phyloP scores from a whole-genome alignment of 1,140 invertebrate species.

The Conus betulinus region DNA sequence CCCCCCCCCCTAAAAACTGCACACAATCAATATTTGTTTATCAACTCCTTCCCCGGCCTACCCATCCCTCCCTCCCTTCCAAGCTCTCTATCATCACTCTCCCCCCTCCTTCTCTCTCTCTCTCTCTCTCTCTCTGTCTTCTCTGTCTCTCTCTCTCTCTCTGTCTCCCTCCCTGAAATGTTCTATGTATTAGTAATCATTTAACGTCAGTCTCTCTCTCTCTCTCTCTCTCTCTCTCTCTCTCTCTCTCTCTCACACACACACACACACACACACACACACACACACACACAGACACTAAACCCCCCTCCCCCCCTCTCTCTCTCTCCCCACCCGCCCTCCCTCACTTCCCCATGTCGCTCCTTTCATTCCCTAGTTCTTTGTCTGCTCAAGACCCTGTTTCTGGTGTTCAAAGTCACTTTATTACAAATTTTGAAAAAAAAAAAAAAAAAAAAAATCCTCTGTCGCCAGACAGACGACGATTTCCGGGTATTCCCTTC shows the following conservation, averaged over 20 bases:
- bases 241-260: not conserved
- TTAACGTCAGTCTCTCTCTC: not conserved
- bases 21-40: not conserved
- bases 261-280: too few relatives aligned
- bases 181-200: not conserved
- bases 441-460: too few relatives aligned
- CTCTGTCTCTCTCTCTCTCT: slow-evolving; percentile 20
- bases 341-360: too few relatives aligned
- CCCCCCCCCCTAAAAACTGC: too few relatives aligned
- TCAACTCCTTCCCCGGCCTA: not conserved
- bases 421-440: too few relatives aligned
- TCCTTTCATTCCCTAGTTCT: too few relatives aligned
- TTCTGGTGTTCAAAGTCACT: too few relatives aligned
- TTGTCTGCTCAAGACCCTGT: too few relatives aligned
- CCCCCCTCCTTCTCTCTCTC: not conserved
- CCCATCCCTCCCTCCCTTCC: not conserved
- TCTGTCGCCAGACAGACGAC: too few relatives aligned
- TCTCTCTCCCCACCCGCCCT: too few relatives aligned
- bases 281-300: too few relatives aligned
- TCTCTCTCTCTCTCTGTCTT: not conserved
- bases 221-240: not conserved
- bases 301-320: too few relatives aligned
- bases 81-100: not conserved
- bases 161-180: not conserved
- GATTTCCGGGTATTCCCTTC: not conserved